phyloP scores from a whole-genome alignment of 2,888 invertebrate species.

The Aleiodes testaceus region DNA sequence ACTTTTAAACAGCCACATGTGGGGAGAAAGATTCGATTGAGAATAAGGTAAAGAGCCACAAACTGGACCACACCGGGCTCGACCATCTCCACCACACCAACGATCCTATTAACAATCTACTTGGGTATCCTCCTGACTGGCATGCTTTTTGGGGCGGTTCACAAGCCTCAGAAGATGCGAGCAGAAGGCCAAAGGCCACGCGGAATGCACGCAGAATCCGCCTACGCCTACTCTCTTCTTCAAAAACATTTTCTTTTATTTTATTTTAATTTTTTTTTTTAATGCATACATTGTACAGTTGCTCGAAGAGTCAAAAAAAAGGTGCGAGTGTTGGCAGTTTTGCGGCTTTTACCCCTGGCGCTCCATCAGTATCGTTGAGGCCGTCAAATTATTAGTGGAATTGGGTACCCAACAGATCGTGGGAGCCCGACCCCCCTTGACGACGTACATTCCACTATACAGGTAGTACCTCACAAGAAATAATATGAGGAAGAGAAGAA shows the following conservation, averaged over 20 bases:
- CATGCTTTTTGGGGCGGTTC: slow-evolving; percentile 5
- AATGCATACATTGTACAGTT: slow-evolving; percentile 20
- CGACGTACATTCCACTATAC: slow-evolving; percentile 48
- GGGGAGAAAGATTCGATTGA: neutral
- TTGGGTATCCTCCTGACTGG: neutral
- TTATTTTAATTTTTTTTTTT: slow-evolving; percentile 17
- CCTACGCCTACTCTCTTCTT: slow-evolving; percentile 26
- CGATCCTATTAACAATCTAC: slow-evolving; percentile 36
- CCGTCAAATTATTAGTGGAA: slow-evolving; percentile 64
- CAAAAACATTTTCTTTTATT: slow-evolving; percentile 6
- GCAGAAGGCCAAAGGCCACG: slow-evolving; percentile 64
- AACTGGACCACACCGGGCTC: slow-evolving; percentile 29
- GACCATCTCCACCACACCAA: slow-evolving; percentile 7
- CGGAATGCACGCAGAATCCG: slow-evolving; percentile 69
- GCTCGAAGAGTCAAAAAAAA: neutral
- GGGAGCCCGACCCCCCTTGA: slow-evolving; percentile 52
- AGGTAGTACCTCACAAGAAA: slow-evolving; percentile 52
- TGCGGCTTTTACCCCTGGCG: slow-evolving; percentile 21
- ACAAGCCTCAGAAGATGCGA: slow-evolving; percentile 43
- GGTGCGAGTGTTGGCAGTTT: slow-evolving; percentile 25
- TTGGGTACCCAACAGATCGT: slow-evolving; percentile 54
- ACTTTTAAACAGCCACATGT: slow-evolving; percentile 8
- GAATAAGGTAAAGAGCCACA: neutral
- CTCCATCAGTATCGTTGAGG: slow-evolving; percentile 35
- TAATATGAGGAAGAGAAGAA: slow-evolving; percentile 28